Conservation (phyloP, 2,113 vertebrate genomes). For the Saimiri boliviensis region DNA sequence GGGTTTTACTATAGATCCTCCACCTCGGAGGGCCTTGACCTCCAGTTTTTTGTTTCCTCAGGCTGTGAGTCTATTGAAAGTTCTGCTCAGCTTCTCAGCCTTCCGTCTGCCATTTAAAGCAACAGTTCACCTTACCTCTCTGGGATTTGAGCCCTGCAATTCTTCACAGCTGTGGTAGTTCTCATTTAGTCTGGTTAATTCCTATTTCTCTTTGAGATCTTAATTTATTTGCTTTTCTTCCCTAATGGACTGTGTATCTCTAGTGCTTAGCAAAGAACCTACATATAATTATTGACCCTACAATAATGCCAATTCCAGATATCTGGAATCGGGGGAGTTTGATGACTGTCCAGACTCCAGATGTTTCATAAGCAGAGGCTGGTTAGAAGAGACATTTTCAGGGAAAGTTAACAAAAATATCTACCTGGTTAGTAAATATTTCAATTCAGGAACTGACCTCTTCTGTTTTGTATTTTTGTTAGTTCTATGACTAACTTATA, state of each 20-base stretch:
- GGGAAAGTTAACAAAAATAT: not conserved
- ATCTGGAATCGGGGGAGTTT: not conserved
- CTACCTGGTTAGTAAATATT: not conserved
- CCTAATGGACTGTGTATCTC: not conserved
- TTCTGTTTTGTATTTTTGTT: not conserved
- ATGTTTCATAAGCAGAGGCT: not conserved
- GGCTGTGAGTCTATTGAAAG: not conserved
- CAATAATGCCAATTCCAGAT: not conserved
- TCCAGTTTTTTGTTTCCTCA: not conserved
- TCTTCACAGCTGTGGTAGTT: not conserved
- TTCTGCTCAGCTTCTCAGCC: not conserved
- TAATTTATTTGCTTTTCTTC: conserved; percentile 15
- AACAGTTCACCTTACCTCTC: not conserved
- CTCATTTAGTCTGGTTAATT: not conserved
- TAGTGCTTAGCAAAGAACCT: not conserved
- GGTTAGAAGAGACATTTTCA: not conserved
- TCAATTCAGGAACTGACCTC: not conserved
- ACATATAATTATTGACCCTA: not conserved
- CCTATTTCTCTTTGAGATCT: not conserved
- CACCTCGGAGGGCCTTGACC: not conserved
- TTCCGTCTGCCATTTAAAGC: not conserved
- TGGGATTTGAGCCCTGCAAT: not conserved
- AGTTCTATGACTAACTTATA: not conserved
- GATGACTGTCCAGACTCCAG: not conserved
- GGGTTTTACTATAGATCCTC: not conserved